Percentiles rank a stretch among this genome's conserved stretches.
Conservation (phyloP, 2,113 vertebrate species). For the Lipotes vexillifer region DNA sequence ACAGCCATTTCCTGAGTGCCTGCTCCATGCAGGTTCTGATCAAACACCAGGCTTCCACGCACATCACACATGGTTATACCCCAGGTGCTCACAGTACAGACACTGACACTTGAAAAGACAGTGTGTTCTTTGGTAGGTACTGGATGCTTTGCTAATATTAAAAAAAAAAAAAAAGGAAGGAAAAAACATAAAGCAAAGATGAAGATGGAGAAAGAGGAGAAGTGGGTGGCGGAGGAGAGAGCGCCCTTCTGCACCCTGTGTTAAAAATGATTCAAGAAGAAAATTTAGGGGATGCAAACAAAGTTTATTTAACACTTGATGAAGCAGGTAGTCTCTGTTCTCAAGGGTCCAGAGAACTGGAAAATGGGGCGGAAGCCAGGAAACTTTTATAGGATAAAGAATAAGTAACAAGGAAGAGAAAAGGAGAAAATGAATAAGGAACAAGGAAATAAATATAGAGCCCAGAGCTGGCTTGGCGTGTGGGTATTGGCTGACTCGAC, state of each 20-base stretch:
- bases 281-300: neutral
- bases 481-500: neutral
- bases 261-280: neutral
- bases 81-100: neutral
- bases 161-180: neutral
- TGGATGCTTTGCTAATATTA: neutral
- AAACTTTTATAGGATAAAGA: neutral
- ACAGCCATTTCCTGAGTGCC: neutral
- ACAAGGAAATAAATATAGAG: neutral
- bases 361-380: neutral
- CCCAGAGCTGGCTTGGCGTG: neutral
- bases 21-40: too few relatives aligned
- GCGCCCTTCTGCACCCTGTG: neutral
- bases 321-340: neutral
- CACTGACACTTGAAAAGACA: neutral
- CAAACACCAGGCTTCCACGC: neutral
- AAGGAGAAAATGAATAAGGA: neutral
- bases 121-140: neutral
- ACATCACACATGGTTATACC: fast-evolving
- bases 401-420: neutral
- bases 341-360: neutral
- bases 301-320: neutral
- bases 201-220: neutral
- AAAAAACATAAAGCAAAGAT: neutral
- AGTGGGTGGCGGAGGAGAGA: neutral